Evolutionary conservation across 2,888 invertebrate genomes (phyloP).

Genomic region (Lypha dubia): DNA sequence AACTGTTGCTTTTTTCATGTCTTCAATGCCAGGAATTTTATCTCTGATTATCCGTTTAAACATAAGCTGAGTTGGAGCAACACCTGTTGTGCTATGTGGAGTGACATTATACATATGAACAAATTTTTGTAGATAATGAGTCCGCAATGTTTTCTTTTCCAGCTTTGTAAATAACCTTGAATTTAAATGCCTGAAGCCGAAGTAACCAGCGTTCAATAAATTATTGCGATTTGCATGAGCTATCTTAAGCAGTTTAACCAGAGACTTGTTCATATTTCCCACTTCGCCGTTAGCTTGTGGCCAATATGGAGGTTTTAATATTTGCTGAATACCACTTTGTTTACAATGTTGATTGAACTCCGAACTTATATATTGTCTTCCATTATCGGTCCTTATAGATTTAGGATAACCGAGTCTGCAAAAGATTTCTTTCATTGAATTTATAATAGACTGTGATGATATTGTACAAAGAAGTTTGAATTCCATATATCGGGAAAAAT

Average conservation of each 20-base stretch:
- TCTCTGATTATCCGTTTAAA: conserved; percentile 65
- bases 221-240: conserved; percentile 60
- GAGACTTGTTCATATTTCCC: conserved; percentile 64
- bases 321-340: conserved; percentile 65
- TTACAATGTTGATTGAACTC: conserved; percentile 60
- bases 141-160: conserved; percentile 63
- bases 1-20: conserved; percentile 51
- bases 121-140: conserved; percentile 69
- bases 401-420: conserved; percentile 70
- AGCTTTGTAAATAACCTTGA: conserved; percentile 60
- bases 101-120: conserved; percentile 71
- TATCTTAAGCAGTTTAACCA: conserved; percentile 65
- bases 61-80: conserved; percentile 64
- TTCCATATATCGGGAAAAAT: conserved; percentile 15
- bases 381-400: conserved; percentile 68
- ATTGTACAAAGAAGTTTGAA: conserved; percentile 26
- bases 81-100: conserved; percentile 69
- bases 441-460: conserved; percentile 57
- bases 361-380: conserved; percentile 64
- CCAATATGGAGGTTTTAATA: conserved; percentile 68
- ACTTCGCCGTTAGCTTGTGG: conserved; percentile 69
- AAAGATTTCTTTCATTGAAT: conserved; percentile 68
- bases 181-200: conserved; percentile 65
- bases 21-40: conserved; percentile 65
- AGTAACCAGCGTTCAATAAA: conserved; percentile 63